phyloP scores from a whole-genome alignment of 2,888 invertebrate species.

The Syrista parreyssii region DNA sequence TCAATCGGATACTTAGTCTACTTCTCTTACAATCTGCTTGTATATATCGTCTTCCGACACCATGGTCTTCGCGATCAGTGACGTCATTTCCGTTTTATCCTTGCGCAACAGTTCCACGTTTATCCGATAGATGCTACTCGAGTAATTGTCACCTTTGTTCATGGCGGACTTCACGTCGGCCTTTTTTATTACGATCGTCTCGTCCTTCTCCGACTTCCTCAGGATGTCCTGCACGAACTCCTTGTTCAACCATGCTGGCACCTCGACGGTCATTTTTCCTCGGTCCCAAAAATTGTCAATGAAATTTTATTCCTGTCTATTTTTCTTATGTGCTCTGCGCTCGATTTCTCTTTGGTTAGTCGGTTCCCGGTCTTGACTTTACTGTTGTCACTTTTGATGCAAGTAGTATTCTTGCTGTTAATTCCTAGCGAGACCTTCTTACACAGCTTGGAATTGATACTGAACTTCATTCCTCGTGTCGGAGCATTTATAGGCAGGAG shows the following conservation, averaged over 20 bases:
- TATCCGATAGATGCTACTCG: slow-evolving; percentile 56
- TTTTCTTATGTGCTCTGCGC: too few species aligned
- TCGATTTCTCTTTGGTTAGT: neutral
- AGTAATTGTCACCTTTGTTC: slow-evolving; percentile 60
- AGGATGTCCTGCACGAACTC: slow-evolving; percentile 50
- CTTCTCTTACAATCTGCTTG: neutral
- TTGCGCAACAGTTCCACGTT: slow-evolving; percentile 41
- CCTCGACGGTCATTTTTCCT: neutral
- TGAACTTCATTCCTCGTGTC: neutral
- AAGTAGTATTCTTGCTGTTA: neutral
- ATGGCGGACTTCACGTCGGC: slow-evolving; percentile 52
- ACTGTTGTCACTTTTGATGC: neutral
- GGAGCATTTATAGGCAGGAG: neutral
- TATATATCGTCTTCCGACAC: slow-evolving; percentile 62
- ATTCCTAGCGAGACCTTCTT: neutral
- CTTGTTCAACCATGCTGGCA: slow-evolving; percentile 49
- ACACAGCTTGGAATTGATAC: neutral
- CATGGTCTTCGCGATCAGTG: slow-evolving; percentile 55
- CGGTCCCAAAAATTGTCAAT: too few species aligned
- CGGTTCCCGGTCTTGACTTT: neutral
- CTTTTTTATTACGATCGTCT: slow-evolving; percentile 46
- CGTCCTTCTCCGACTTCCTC: slow-evolving; percentile 43
- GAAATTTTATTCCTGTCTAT: too few species aligned
- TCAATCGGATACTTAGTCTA: neutral
- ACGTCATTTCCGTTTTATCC: slow-evolving; percentile 38